Percentiles rank a stretch among this genome's conserved stretches.
Conservation (phyloP, 2,888 invertebrate genomes). For the Macroteleia sp. region DNA sequence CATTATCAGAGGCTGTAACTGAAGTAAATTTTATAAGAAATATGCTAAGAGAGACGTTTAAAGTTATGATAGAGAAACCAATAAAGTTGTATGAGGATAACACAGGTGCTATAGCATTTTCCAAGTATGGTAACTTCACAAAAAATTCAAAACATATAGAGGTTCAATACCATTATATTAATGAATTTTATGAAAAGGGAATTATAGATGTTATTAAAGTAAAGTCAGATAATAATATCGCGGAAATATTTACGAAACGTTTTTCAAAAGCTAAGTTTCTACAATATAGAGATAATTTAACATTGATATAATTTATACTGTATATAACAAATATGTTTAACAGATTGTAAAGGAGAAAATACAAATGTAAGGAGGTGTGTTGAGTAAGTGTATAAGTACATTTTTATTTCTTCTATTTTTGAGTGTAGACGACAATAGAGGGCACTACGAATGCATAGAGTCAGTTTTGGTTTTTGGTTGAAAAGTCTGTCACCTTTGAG, state of each 20-base stretch:
- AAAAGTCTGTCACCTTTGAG: not conserved
- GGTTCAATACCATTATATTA: constrained; percentile 1
- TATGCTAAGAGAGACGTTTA: not conserved
- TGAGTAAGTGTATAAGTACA: not conserved
- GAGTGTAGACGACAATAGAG: not conserved
- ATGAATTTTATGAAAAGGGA: constrained; percentile 8
- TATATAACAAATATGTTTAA: no score
- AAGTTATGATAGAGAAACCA: not conserved
- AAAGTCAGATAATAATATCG: not conserved
- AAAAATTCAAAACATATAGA: constrained; percentile 6
- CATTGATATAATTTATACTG: no score
- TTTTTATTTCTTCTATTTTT: not conserved
- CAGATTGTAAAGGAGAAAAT: no score
- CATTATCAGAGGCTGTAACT: not conserved
- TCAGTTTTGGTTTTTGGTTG: not conserved
- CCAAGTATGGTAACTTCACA: constrained; percentile 2
- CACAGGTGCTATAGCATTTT: not conserved
- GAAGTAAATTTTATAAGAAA: constrained; percentile 1
- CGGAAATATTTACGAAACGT: constrained; percentile 2
- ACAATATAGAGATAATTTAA: no score
- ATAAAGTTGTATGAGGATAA: constrained; percentile 1
- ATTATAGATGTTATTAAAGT: constrained; percentile 13
- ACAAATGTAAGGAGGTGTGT: not conserved
- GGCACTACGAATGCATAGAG: not conserved
- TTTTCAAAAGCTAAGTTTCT: no score